phyloP scores from a whole-genome alignment of 2,113 vertebrate species.

The Ailuropoda melanoleuca region DNA sequence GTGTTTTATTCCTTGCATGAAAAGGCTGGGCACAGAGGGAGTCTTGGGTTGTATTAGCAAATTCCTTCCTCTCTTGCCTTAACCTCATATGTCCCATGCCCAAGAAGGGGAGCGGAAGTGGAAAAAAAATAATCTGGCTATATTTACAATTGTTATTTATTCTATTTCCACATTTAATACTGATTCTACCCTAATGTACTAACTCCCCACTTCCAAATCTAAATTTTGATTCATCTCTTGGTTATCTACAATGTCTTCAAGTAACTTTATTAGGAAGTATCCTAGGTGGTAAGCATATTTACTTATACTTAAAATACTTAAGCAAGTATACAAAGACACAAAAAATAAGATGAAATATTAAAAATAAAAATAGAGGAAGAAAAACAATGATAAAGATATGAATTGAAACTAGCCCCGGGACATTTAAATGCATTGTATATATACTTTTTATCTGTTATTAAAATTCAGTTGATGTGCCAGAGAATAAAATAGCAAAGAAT shows the following conservation, averaged over 20 bases:
- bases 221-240: not conserved
- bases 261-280: not conserved
- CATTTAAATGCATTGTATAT: not conserved
- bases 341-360: constrained; percentile 22
- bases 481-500: not conserved
- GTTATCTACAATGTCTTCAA: not conserved
- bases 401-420: not conserved
- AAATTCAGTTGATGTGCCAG: not conserved
- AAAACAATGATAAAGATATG: not conserved
- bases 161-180: not conserved
- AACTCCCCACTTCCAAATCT: not conserved
- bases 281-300: not conserved
- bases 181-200: not conserved
- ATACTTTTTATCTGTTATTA: not conserved
- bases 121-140: not conserved
- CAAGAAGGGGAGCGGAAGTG: not conserved
- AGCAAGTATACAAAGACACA: not conserved
- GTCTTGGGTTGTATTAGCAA: not conserved
- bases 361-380: not conserved
- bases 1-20: not conserved
- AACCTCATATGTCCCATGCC: not conserved
- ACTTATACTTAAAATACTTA: constrained; percentile 26
- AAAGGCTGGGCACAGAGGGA: not conserved
- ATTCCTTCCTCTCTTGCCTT: not conserved
- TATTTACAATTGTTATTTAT: not conserved